Evolutionary conservation across 2,888 invertebrate genomes (phyloP), one percentile per base, ranked within the genome.

Genomic region (Boloria selene): DNA sequence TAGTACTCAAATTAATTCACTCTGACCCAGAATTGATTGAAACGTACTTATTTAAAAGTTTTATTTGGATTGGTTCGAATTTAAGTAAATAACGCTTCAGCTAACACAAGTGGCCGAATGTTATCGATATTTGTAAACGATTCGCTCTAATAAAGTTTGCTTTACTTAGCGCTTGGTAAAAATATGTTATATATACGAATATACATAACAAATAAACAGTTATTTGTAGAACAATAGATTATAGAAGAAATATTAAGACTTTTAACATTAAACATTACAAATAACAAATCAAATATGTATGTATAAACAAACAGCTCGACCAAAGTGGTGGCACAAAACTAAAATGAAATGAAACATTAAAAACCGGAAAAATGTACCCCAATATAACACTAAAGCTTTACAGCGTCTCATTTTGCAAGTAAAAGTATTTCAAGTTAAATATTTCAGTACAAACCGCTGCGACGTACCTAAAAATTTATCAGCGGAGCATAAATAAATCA

Each of bases 401-500:
- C 52, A 52, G 4, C 16, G 26, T 2, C 16, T 10, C 18, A 56
- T 22, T 45, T 56, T 16, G 5, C 26, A n/a, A 13, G 16, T 26
- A 16, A 26, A 56, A n/a, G 22, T 6, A 45, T 22, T 56, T 44
- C 2, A 4, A 45, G 31, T 59, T 18, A 17, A 50, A 59, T 38
- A 59, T 38, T 31, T 17, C 26, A 59, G 7, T 16, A 31, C 14
- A 59, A 50, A 38, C 49, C 17, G 26, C 10, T 13, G 31, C 59
- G 38, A 26, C 42, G 47, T 17, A 50, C 54, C 61, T 53, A 65
- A 65, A 60, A 59, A 45, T 69, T 60, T 60, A 65, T 47, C 51
- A 59, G 38, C 69, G 65, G 69, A 68, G 61, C 70, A 75, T 78
- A 77, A 77, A 77, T 74, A 78, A 78, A 69, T 64, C 67, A 70